phyloP scores from a whole-genome alignment of 2,113 vertebrate species.

The Neomonachus schauinslandi region DNA sequence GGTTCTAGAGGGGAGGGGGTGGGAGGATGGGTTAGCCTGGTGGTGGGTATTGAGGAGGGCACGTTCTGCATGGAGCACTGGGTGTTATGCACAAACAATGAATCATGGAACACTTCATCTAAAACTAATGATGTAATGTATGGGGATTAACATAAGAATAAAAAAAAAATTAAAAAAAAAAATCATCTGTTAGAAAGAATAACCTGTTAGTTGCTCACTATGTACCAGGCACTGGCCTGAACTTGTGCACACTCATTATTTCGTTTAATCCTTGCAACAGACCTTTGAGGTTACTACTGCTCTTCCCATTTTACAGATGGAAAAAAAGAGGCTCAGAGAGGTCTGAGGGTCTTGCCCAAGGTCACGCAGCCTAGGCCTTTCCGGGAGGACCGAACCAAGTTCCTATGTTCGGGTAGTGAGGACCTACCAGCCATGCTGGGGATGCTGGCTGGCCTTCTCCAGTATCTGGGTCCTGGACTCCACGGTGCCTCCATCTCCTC shows the following conservation, averaged over 20 bases:
- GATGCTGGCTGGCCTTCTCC: background rate
- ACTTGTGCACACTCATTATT: background rate
- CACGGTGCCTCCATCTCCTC: background rate
- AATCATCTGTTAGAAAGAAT: background rate
- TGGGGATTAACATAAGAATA: too few species aligned
- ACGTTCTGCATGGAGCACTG: too few species aligned
- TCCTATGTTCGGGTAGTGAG: background rate
- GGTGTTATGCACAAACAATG: too few species aligned
- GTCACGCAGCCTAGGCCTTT: background rate
- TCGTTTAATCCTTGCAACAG: background rate
- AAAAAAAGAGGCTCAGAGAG: background rate
- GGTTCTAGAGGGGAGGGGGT: too few species aligned
- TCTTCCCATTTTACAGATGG: background rate
- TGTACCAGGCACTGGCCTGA: background rate
- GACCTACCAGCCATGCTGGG: too few species aligned
- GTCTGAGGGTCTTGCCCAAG: background rate
- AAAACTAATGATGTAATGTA: too few species aligned
- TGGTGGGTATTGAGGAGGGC: too few species aligned
- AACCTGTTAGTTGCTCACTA: background rate
- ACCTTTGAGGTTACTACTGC: background rate
- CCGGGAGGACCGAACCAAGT: background rate
- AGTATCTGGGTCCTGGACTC: background rate
- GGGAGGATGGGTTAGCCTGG: too few species aligned
- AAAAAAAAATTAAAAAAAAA: too few species aligned
- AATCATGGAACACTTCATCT: too few species aligned